Base-by-base conservation (phyloP, 2,797 vertebrate genomes). In the Peromyscus aztecus region DNA sequence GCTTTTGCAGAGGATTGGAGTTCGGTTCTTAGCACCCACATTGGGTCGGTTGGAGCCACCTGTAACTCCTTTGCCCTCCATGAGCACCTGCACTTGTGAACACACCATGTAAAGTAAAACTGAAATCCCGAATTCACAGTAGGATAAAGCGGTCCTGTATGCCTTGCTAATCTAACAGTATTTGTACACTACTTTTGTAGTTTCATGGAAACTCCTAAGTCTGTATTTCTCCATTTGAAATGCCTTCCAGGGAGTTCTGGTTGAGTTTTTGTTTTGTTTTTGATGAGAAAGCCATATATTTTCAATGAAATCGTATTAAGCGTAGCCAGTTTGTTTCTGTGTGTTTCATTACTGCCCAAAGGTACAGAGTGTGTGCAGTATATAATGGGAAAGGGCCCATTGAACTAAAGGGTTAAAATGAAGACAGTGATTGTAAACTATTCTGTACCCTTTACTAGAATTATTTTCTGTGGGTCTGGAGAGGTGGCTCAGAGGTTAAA, bases 281-380 rank as follows among this genome's bases (percentile, higher is more conserved):
- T 63, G 24, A 55, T n/a, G 43, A 34, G 6, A 14, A 23, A 78
- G 43, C 67, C 24, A 11, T 81, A 16, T 95, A n/a, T 94, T 73
- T 85, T 90, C 78, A 87, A 4, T 89, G 73, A 95, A 80, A 43
- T 89, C 85, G 11, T 89, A 29, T 63, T 86, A 52, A 93, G 43
- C 89, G 31, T 94, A 34, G 21, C 19, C 52, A 81, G 37, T 7
- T 76, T 94, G 23, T 91, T 88, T 61, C 40, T 78, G 81, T 96
- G 71, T 83, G 65, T 69, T 89, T 86, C 49, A 49, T 16, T 65
- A 49, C 86, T 85, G 46, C 57, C 46, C 11, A 57, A 40, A 84
- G 4, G 6, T 76, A 46, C 6, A 96, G n/a, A 69, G 0, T 94
- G 34, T 65, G 4, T 90, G 19, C 23, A 90, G 16, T 89, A 87